These are phyloP conservation scores for Myripristis murdjan DNA, from an alignment of 2,797 vertebrate species.

Conservation along the genomic window DNA sequence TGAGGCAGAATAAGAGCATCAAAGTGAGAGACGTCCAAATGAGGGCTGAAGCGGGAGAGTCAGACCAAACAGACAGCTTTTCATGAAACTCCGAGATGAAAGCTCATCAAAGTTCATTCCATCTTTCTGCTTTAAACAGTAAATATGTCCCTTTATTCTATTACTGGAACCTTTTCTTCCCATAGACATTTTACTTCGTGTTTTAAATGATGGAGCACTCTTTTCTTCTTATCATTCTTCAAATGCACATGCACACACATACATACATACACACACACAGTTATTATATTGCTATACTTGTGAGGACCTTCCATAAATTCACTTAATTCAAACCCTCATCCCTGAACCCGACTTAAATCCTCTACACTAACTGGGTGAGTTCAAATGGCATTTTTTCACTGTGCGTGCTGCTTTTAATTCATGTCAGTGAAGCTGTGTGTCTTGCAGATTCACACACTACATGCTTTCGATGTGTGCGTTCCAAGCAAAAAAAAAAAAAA, in stretches of 20 bases:
- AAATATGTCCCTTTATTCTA: conserved; percentile 42
- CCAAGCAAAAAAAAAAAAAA: too few species aligned
- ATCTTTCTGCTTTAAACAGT: conserved; percentile 45
- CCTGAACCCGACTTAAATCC: conserved; percentile 12
- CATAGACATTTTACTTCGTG: conserved; percentile 33
- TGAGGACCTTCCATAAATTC: neutral
- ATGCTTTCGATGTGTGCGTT: too few species aligned
- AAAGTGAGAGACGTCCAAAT: conserved; percentile 63
- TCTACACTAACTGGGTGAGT: too few species aligned
- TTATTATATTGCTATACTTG: neutral
- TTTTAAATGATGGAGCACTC: conserved; percentile 41
- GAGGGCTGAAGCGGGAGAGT: conserved; percentile 50
- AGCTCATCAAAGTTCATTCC: conserved; percentile 36
- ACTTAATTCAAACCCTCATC: conserved; percentile 9
- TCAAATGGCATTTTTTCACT: too few species aligned
- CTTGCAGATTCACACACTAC: too few species aligned
- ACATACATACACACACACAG: neutral
- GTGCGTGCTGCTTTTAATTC: too few species aligned
- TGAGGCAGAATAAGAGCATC: conserved; percentile 60
- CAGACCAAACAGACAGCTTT: conserved; percentile 40
- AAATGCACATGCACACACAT: too few species aligned
- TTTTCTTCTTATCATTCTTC: neutral
- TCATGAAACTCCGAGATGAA: conserved; percentile 30
- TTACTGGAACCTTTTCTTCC: conserved; percentile 19
- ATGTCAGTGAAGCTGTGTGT: too few species aligned